A percentile compares a stretch with the other conserved stretches of the same genome.
Conservation (phyloP, 2,113 vertebrate species). For the Pterocles orientalis region DNA sequence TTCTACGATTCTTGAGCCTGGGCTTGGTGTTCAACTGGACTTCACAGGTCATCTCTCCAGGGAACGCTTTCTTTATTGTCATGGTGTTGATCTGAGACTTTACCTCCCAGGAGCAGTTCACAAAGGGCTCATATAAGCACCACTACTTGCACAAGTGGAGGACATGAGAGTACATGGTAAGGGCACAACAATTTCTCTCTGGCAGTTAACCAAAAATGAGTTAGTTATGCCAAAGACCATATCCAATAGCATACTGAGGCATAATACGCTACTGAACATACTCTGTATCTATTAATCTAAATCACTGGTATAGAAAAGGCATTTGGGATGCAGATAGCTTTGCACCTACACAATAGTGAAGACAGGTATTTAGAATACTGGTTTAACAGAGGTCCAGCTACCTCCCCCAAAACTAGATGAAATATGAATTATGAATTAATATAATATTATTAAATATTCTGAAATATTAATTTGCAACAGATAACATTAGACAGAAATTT, state of each 20-base stretch:
- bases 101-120: neutral
- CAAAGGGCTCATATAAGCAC: neutral
- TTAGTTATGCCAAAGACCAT: neutral
- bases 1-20: neutral
- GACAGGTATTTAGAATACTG: neutral
- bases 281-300: neutral
- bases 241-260: neutral
- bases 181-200: neutral
- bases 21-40: neutral
- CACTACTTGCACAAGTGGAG: neutral
- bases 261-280: neutral
- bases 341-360: neutral
- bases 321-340: neutral
- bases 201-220: neutral
- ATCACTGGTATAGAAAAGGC: neutral
- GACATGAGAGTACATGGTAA: accelerated
- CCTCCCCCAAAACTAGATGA: neutral
- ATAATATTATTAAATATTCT: neutral
- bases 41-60: neutral
- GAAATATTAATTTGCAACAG: neutral
- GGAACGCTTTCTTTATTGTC: neutral
- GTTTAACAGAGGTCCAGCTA: neutral
- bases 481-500: neutral
- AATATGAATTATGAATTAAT: too few species aligned
- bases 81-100: neutral